phyloP scores from a whole-genome alignment of 2,888 invertebrate genomes.

The Kryphioiulus occultus region DNA sequence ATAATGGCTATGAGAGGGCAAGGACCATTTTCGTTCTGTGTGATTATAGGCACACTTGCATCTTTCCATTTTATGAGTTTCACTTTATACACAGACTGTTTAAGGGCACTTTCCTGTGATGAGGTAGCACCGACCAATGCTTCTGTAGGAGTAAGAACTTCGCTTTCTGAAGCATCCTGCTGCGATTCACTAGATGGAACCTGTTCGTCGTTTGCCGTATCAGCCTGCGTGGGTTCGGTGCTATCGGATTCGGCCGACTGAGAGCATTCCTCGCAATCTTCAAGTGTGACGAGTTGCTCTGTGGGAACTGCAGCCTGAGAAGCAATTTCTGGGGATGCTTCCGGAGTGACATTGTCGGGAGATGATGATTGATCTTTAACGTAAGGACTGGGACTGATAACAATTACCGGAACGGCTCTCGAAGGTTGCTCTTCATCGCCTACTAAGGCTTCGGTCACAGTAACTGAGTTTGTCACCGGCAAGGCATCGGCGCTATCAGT shows the following conservation, averaged over 20 bases:
- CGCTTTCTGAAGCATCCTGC: neutral
- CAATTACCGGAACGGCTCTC: neutral
- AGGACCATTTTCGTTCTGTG: slow-evolving; percentile 69
- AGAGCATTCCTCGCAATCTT: neutral
- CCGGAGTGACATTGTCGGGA: neutral
- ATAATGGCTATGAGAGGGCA: slow-evolving; percentile 69
- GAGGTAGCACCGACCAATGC: neutral
- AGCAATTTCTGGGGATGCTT: neutral
- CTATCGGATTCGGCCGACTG: neutral
- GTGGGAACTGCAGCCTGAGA: neutral
- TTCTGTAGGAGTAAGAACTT: neutral
- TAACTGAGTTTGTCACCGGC: neutral
- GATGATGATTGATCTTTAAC: neutral
- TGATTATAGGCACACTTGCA: slow-evolving; percentile 64
- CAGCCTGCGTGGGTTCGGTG: neutral
- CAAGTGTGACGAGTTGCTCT: neutral
- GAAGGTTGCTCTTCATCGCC: neutral
- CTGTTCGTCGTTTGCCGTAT: neutral
- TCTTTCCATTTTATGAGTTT: slow-evolving; percentile 65
- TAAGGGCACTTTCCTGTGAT: slow-evolving; percentile 16
- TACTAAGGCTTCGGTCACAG: neutral
- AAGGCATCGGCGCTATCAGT: neutral
- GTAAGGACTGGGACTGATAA: neutral
- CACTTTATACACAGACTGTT: slow-evolving; percentile 62
- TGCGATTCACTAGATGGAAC: neutral